phyloP scores from a whole-genome alignment of 2,113 vertebrate species.

The Tupaia chinensis region DNA sequence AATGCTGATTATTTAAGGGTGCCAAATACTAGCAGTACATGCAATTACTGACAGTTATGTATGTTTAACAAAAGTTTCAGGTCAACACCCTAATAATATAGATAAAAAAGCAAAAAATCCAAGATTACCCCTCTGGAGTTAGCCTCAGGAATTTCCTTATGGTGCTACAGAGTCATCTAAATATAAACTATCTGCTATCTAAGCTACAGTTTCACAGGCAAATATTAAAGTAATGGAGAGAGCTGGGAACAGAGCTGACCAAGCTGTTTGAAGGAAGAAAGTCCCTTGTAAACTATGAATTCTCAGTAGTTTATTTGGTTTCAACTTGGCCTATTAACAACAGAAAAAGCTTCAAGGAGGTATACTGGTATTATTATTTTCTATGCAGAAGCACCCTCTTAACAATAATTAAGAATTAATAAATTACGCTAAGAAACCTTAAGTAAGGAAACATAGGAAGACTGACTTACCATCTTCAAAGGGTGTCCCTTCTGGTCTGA shows the following conservation, averaged over 20 bases:
- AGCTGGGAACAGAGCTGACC: background rate
- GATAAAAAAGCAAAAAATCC: background rate
- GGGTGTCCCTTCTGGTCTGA: slow-evolving; percentile 98
- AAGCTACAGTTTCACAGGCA: background rate
- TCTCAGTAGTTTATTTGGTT: slow-evolving; percentile 32
- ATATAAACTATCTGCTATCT: accelerated
- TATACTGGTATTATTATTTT: background rate
- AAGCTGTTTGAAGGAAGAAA: background rate
- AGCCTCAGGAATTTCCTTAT: background rate
- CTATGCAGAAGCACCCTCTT: slow-evolving; percentile 34
- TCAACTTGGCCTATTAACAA: slow-evolving; percentile 24
- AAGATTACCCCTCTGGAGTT: background rate
- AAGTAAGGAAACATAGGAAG: slow-evolving; percentile 21
- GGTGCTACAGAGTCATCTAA: background rate
- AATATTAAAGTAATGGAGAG: background rate
- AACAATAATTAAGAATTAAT: background rate
- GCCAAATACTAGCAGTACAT: background rate
- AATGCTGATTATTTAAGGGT: background rate
- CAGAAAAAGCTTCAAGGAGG: slow-evolving; percentile 40
- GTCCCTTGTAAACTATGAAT: background rate
- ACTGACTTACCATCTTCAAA: slow-evolving; percentile 98
- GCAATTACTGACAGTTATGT: background rate
- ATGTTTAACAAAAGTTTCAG: slow-evolving; percentile 15
- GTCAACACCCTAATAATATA: background rate
- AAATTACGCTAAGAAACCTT: too few relatives aligned